These are phyloP conservation scores for Cuculus canorus DNA, from an alignment of 2,797 vertebrate genomes.

Conservation along the genomic window DNA sequence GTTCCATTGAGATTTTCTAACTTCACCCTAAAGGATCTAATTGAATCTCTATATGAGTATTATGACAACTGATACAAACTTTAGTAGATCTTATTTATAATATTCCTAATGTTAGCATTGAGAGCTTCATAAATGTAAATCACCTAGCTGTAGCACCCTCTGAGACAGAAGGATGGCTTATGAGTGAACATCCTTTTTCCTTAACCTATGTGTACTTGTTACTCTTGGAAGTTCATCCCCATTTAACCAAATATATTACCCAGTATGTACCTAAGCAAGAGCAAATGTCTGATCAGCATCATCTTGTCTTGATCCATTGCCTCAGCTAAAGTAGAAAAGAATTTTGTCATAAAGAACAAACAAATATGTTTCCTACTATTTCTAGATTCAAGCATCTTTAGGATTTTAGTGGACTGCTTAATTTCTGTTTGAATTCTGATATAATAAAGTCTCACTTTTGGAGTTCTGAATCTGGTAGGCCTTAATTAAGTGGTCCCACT, in stretches of 20 bases:
- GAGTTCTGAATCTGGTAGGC: neutral
- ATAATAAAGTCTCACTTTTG: neutral
- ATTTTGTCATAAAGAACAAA: neutral
- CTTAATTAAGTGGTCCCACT: constrained; percentile 3
- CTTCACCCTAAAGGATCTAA: neutral
- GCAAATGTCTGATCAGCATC: neutral
- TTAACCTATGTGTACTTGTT: neutral
- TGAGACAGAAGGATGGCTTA: neutral
- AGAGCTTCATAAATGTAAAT: neutral
- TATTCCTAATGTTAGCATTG: neutral
- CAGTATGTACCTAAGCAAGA: neutral
- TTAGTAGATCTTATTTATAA: neutral
- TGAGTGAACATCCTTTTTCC: neutral
- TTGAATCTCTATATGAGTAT: neutral
- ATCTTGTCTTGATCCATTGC: neutral
- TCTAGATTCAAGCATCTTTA: neutral
- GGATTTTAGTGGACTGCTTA: neutral
- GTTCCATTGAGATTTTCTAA: neutral
- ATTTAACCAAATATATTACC: neutral
- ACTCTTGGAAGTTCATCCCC: neutral
- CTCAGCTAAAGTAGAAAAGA: neutral
- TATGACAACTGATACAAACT: neutral
- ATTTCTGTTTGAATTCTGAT: neutral
- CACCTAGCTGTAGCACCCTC: neutral
- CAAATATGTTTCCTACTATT: neutral